phyloP scores from a whole-genome alignment of 2,888 invertebrate genomes.

The Pecten maximus region DNA sequence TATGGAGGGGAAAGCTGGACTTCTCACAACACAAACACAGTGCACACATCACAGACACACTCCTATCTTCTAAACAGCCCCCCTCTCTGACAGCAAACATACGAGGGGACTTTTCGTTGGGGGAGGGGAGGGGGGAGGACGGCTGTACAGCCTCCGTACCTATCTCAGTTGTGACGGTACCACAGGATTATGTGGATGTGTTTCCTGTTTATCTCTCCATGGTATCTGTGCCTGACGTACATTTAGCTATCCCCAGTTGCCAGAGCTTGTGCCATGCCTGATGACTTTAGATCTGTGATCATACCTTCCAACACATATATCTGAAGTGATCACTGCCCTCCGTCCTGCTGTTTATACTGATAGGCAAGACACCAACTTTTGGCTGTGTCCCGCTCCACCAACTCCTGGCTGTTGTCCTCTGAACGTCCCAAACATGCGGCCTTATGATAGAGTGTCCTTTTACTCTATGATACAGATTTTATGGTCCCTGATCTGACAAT shows the following conservation, averaged over 20 bases:
- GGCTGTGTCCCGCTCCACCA: constrained; percentile 11
- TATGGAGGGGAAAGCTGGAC: constrained; percentile 19
- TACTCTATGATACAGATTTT: constrained; percentile 9
- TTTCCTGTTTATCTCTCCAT: constrained; percentile 31
- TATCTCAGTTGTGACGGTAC: constrained; percentile 35
- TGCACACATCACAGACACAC: constrained; percentile 31
- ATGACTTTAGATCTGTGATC: constrained; percentile 26
- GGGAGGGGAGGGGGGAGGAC: constrained; percentile 22
- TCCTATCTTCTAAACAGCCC: constrained; percentile 29
- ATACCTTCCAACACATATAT: constrained; percentile 16
- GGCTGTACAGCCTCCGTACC: neutral
- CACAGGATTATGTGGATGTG: constrained; percentile 27
- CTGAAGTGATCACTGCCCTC: constrained; percentile 15
- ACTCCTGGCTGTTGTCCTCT: constrained; percentile 5
- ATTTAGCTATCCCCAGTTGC: constrained; percentile 30
- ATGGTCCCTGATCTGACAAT: constrained; percentile 28
- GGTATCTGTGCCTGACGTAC: constrained; percentile 35
- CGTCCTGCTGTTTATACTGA: neutral
- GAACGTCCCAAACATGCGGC: neutral
- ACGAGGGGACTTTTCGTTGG: constrained; percentile 33
- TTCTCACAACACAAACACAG: constrained; percentile 22
- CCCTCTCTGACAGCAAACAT: constrained; percentile 32
- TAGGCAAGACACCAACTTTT: constrained; percentile 12
- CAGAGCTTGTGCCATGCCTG: constrained; percentile 30
- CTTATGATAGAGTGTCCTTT: neutral